Evolutionary conservation across 2,888 invertebrate genomes (phyloP).

Genomic region (Eupithecia insigniata): DNA sequence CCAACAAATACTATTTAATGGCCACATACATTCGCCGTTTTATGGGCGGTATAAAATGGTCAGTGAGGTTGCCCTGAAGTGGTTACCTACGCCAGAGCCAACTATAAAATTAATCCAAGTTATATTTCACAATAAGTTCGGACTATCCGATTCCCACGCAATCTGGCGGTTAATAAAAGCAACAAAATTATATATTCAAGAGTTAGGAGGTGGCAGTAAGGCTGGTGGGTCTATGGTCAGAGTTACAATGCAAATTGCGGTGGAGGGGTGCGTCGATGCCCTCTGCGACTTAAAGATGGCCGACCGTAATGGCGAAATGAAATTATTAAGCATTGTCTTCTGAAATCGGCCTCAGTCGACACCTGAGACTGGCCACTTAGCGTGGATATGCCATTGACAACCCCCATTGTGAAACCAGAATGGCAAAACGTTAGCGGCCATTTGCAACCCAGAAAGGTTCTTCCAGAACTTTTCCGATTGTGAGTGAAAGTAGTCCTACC

Average conservation of each 20-base stretch:
- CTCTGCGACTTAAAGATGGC: conserved; percentile 84
- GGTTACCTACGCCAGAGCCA: conserved; percentile 68
- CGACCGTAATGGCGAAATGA: conserved; percentile 83
- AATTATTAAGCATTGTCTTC: conserved; percentile 85
- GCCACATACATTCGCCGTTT: conserved; percentile 75
- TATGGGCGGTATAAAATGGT: conserved; percentile 77
- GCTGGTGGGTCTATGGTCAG: conserved; percentile 82
- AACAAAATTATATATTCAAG: conserved; percentile 85
- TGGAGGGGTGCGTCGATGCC: conserved; percentile 82
- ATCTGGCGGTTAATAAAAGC: conserved; percentile 83
- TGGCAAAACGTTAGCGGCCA: not conserved
- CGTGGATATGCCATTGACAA: conserved; percentile 63
- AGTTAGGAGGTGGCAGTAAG: conserved; percentile 82
- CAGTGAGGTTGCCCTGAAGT: conserved; percentile 49
- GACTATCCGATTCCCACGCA: conserved; percentile 84
- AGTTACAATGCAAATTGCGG: conserved; percentile 84
- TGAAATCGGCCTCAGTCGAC: conserved; percentile 84
- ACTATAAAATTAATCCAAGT: conserved; percentile 83
- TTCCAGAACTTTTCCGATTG: not conserved
- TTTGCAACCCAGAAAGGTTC: not conserved
- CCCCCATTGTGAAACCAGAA: not conserved
- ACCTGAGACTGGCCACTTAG: conserved; percentile 78
- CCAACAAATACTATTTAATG: conserved; percentile 80
- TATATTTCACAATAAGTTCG: conserved; percentile 80
- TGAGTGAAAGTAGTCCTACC: not conserved